Evolutionary conservation across 2,113 vertebrate species (phyloP), one percentile per base, ranked within the genome.

Genomic region (Eubucco bourcierii): DNA sequence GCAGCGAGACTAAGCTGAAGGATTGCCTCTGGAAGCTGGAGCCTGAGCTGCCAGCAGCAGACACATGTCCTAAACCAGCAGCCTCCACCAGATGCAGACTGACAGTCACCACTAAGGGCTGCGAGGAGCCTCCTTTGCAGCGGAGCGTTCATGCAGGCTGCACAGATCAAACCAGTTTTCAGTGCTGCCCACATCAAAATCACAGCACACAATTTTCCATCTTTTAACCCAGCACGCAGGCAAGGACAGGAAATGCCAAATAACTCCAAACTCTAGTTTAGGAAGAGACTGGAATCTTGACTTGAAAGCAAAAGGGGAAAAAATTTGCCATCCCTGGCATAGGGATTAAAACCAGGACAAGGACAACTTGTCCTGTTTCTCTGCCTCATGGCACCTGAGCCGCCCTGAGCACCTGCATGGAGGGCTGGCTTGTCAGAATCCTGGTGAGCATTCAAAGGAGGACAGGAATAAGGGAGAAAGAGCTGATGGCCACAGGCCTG

Each of bases 141-240:
- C 2, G 0, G 18, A 63, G 16, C 29, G 13, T 16, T 64, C 10
- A 2, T 4, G 31, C 9, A 65, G 2, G 0, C 52, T 29, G 31
- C 39, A 47, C 66, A 65, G 33, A 65, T n/a, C 66, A 80, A 56
- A 47, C 12, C 7, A 9, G 24, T 34, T 77, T 71, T 41, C 10
- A 60, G 15, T 4, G 47, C 4, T 50, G n/a, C 46, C 91, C 80
- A 80, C 80, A 86, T 66, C 53, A 90, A 87, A 93, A 78, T 37
- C 24, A 1, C 11, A 50, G 53, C 27, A 37, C 24, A 78, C 53
- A 67, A 60, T 63, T 71, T 79, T 79, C 81, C 20, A 1, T 59
- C 77, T 84, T 90, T 72, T 75, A 73, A 56, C 46, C 41, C 77
- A 65, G 86, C 65, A 90, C 34, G 75, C 16, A 58, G 44, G n/a